phyloP scores from a whole-genome alignment of 2,797 vertebrate genomes.

The Catamblyrhynchus diadema region DNA sequence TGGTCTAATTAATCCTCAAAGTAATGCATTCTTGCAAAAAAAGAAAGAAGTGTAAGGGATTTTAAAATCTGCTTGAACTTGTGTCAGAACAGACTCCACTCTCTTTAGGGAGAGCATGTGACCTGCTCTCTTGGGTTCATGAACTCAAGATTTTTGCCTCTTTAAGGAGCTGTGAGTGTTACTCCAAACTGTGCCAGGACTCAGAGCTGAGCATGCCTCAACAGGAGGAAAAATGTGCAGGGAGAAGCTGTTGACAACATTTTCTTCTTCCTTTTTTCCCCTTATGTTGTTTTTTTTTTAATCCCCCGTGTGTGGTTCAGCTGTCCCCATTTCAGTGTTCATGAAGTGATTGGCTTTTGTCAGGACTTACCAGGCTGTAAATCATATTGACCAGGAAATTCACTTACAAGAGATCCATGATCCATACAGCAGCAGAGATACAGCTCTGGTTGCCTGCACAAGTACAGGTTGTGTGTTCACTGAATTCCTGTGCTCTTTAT shows the following conservation, averaged over 20 bases:
- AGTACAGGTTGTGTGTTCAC: not conserved
- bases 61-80: not conserved
- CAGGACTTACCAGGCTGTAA: not conserved
- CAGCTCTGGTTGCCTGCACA: not conserved
- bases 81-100: not conserved
- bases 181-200: not conserved
- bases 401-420: not conserved
- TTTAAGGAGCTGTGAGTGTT: not conserved
- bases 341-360: not conserved
- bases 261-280: not conserved
- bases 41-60: not conserved
- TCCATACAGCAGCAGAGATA: not conserved
- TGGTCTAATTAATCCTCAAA: not conserved
- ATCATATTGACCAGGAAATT: not conserved
- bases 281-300: not conserved
- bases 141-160: slow-evolving; percentile 23
- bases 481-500: not conserved
- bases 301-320: not conserved
- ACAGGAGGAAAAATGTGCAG: not conserved
- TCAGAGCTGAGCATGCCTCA: not conserved
- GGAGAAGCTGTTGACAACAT: not conserved
- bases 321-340: not conserved
- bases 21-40: not conserved
- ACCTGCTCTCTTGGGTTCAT: not conserved
- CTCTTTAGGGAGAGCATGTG: not conserved